A percentile compares a stretch with the other conserved stretches of the same genome.
These are phyloP conservation scores for Tyrannus savana DNA, from an alignment of 2,113 vertebrate species.

Conservation along the genomic window DNA sequence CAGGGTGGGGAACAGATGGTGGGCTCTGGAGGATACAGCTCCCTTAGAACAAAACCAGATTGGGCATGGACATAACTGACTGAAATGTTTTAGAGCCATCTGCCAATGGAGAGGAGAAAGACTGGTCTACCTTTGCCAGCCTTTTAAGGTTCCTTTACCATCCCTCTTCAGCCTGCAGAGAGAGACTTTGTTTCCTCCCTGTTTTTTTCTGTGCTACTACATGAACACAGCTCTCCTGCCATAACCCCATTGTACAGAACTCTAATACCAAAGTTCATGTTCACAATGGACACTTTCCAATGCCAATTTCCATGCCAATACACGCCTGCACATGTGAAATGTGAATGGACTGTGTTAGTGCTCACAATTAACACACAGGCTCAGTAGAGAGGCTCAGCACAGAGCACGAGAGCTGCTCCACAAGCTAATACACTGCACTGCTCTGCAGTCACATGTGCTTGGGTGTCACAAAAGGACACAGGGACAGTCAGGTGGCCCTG, in stretches of 20 bases:
- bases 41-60: constrained; percentile 1
- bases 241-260: rapidly evolving
- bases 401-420: background rate
- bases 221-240: background rate
- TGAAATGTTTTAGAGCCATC: constrained; percentile 28
- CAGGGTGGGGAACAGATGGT: constrained; percentile 11
- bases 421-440: background rate
- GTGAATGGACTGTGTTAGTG: rapidly evolving
- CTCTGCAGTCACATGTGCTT: background rate
- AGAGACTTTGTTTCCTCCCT: background rate
- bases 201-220: background rate
- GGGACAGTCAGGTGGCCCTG: background rate
- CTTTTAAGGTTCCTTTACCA: background rate
- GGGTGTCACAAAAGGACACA: background rate
- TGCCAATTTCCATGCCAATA: background rate
- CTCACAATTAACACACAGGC: background rate
- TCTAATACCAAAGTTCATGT: background rate
- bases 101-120: background rate
- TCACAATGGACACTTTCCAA: background rate
- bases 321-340: rapidly evolving
- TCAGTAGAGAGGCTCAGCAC: background rate
- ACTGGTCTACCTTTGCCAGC: background rate
- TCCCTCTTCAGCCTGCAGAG: background rate
- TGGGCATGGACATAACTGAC: background rate
- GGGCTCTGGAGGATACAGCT: constrained; percentile 19